phyloP scores from a whole-genome alignment of 2,113 vertebrate species.

The Anguilla japonica region DNA sequence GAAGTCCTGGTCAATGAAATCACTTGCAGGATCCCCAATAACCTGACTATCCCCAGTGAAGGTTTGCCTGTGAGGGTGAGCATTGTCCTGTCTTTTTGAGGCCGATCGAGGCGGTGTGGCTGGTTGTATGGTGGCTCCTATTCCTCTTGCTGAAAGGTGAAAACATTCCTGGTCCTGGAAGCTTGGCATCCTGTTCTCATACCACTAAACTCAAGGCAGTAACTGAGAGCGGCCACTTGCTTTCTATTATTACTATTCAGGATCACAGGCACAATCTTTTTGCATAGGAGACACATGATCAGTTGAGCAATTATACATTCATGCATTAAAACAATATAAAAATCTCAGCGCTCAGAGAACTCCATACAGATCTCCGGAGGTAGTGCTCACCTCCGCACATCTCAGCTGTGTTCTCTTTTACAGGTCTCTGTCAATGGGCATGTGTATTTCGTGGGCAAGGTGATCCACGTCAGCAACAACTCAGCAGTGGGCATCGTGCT shows the following conservation, averaged over 20 bases:
- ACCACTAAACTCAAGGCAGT: too few relatives aligned
- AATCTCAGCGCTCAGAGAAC: too few relatives aligned
- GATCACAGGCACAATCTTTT: too few relatives aligned
- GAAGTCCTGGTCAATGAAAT: slow-evolving; percentile 84
- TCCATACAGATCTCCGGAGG: background rate
- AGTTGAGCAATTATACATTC: too few relatives aligned
- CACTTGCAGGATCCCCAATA: slow-evolving; percentile 79
- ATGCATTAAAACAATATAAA: too few relatives aligned
- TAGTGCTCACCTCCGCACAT: background rate
- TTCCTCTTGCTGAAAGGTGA: background rate
- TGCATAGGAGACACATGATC: too few relatives aligned
- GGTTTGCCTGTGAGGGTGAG: slow-evolving; percentile 78
- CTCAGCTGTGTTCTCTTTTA: background rate
- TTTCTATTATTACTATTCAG: too few relatives aligned
- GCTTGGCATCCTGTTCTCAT: background rate
- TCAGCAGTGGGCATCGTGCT: slow-evolving; percentile 64
- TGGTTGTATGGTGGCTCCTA: background rate
- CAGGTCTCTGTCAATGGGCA: slow-evolving; percentile 73
- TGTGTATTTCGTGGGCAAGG: slow-evolving; percentile 69
- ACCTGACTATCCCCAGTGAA: slow-evolving; percentile 64
- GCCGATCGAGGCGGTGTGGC: background rate
- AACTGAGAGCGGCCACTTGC: background rate
- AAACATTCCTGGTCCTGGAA: background rate
- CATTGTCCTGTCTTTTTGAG: background rate
- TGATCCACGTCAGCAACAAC: slow-evolving; percentile 56